Base-by-base conservation (phyloP, 2,113 vertebrate genomes). In the Paracyprichromis sp. region DNA sequence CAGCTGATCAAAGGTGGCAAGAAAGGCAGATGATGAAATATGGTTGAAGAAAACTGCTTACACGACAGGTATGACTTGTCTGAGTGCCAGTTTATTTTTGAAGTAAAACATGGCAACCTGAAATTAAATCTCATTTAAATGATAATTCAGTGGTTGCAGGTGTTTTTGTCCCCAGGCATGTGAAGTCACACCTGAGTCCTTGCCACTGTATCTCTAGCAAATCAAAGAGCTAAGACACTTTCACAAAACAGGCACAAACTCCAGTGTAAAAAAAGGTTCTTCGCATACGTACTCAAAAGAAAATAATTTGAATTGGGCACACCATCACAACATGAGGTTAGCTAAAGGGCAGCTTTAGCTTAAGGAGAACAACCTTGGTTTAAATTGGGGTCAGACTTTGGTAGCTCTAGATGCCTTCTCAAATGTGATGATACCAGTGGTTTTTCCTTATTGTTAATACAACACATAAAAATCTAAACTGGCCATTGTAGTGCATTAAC, bases 351-450 rank as follows among this genome's bases (percentile, higher is more conserved):
- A 17, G 40, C 69, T 80, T 56, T 84, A 80, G 76, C 56, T 84
- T 13, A 38, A 38, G 84, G 5, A 50, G 31, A 81, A 36, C 29
- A 61, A 29, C 53, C 26, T 83, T 26, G 11, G 82, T 86, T 73
- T 50, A 87, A 93, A 89, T 87, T 89, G 89, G 8, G 84, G 86
- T 88, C 82, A 63, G 34, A 61, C 50, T 21, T 5, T 9, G 6
- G 50, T 47, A n/a, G 69, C 59, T 34, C 8, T 43, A 86, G 71
- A 73, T 54, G 36, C 81, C 52, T 81, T 14, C 26, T 63, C 56
- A 50, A 90, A 89, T 73, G 63, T 66, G 38, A 83, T 63, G 83
- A 85, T 76, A 52, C 24, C 36, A 9, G 21, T 50, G 19, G 8
- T 90, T 87, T 82, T 9, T 80, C 45, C 26, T 85, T 69, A 13